Base-by-base conservation (phyloP, 2,888 invertebrate species). In the Deilephila elpenor region DNA sequence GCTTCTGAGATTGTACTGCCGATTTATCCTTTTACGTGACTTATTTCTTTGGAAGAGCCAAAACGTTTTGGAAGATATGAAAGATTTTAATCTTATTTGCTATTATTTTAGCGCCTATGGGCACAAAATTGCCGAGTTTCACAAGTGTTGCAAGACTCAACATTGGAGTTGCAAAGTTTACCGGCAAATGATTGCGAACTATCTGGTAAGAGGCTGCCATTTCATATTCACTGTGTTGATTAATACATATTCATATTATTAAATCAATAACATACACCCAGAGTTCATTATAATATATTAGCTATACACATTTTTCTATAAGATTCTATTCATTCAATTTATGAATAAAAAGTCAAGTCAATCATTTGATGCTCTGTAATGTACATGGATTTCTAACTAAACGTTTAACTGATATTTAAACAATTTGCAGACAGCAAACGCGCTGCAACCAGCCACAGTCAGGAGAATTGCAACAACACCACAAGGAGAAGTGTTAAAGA, bases 401-500 rank as follows among this genome's bases (percentile, higher is more conserved):
- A 37, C 7, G 19, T 64, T 44, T 44, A 44, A 44, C 44, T 67
- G 1, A 25, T 14, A 59, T 44, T 72, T n/a, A 53, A 17, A 14
- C 67, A 74, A 64, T 76, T 88, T 85, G 6, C 84, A 91, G 91
- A 90, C 83, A 82, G 75, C 76, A 89, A 89, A 83, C 84, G 87
- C 75, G 79, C 85, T 77, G 81, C 82, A 77, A 79, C 87, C 79
- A 89, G 86, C 85, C 88, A 90, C 86, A 88, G 79, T 82, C 87
- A 88, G 79, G 93, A 93, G 78, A 91, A 92, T 89, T 91, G 89
- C 79, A 87, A 83, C 82, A 83, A 82, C 79, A 87, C 88, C 81
- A 85, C 88, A 81, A 85, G 88, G 79, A 86, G 88, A 75, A 89
- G 95, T 77, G 96, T 96, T 56, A 95, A 95, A 83, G 96, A 96